Percentiles rank a stretch among this genome's conserved stretches.
Conservation (phyloP, 2,888 invertebrate genomes). For the Drosophila austrosaltans region DNA sequence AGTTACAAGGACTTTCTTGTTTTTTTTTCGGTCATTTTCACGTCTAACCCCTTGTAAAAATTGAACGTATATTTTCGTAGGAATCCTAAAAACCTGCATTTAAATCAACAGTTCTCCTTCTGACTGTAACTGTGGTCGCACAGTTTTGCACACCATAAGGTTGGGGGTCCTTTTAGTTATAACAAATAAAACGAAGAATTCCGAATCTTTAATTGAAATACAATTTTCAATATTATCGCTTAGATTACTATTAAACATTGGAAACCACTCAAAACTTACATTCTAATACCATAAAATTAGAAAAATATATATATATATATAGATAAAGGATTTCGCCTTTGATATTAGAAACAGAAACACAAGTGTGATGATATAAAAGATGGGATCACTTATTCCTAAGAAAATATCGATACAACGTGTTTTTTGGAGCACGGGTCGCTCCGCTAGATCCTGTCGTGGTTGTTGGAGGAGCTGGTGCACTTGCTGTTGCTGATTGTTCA, state of each 20-base stretch:
- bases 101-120: too few species aligned
- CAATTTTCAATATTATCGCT: neutral
- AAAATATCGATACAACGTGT: constrained; percentile 88
- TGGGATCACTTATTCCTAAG: constrained; percentile 86
- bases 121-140: too few species aligned
- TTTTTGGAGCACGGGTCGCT: constrained; percentile 77
- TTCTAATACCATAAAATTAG: constrained; percentile 25
- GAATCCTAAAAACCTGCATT: too few species aligned
- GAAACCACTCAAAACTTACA: constrained; percentile 8
- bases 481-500: constrained; percentile 55
- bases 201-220: neutral
- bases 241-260: constrained; percentile 19
- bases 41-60: too few species aligned
- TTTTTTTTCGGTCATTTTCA: too few species aligned
- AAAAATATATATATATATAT: constrained; percentile 28
- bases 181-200: neutral
- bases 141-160: too few species aligned
- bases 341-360: constrained; percentile 31
- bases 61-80: too few species aligned
- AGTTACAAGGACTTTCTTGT: too few species aligned
- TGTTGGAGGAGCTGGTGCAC: constrained; percentile 82
- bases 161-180: too few species aligned
- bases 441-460: constrained; percentile 51
- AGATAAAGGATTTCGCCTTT: constrained; percentile 33
- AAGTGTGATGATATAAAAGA: constrained; percentile 28